A percentile compares a stretch with the other conserved stretches of the same genome.
Evolutionary conservation across 2,113 vertebrate genomes (phyloP).

Genomic region (Aegotheles bennettii): DNA sequence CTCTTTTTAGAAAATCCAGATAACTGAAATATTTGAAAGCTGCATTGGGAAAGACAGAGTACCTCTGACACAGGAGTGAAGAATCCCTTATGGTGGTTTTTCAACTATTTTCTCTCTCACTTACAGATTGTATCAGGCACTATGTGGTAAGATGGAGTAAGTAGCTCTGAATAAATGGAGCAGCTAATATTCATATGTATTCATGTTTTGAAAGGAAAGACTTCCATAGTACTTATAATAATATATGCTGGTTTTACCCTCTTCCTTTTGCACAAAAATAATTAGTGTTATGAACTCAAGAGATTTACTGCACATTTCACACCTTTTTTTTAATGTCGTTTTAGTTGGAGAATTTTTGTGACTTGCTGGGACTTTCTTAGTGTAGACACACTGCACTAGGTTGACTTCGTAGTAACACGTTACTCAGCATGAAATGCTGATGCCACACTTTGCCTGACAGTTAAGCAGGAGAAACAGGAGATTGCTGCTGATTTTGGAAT

Average conservation of each 20-base stretch:
- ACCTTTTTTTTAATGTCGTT: neutral
- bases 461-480: neutral
- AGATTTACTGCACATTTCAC: neutral
- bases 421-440: neutral
- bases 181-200: neutral
- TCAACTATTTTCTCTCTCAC: neutral
- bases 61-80: neutral
- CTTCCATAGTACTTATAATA: neutral
- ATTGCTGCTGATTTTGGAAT: neutral
- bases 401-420: neutral
- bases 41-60: neutral
- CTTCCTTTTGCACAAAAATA: neutral
- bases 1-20: neutral
- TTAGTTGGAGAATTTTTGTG: neutral
- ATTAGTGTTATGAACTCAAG: neutral
- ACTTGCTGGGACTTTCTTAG: neutral
- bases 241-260: neutral
- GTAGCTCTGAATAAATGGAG: neutral
- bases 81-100: neutral
- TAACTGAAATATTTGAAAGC: neutral
- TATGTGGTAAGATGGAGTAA: neutral
- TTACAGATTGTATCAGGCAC: neutral
- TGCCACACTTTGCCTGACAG: neutral
- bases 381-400: neutral
- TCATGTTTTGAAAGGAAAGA: neutral